These are phyloP conservation scores for Passer montanus DNA, from an alignment of 2,113 vertebrate species.

Conservation along the genomic window DNA sequence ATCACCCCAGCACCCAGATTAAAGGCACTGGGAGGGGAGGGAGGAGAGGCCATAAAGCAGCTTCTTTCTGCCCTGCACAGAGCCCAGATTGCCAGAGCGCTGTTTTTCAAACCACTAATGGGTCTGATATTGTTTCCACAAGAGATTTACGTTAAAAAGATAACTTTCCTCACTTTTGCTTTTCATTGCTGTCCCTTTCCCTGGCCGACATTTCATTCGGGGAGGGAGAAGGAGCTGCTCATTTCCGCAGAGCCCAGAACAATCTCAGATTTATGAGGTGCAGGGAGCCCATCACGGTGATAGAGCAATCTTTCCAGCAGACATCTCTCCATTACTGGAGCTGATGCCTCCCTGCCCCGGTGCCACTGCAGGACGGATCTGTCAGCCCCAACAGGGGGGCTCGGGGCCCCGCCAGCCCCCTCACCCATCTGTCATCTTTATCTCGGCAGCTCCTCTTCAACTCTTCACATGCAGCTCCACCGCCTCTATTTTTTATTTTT, in stretches of 20 bases:
- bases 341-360: slow-evolving; percentile 70
- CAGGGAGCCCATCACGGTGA: slow-evolving; percentile 73
- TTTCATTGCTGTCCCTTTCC: slow-evolving; percentile 65
- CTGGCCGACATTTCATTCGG: slow-evolving; percentile 67
- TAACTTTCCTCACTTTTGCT: slow-evolving; percentile 63
- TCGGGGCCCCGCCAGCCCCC: background rate
- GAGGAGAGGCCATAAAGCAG: background rate
- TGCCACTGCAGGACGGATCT: slow-evolving; percentile 70
- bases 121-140: background rate
- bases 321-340: slow-evolving; percentile 79
- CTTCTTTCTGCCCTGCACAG: background rate
- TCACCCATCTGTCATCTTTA: slow-evolving; percentile 64
- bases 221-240: slow-evolving; percentile 67
- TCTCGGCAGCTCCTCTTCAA: slow-evolving; percentile 27
- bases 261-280: slow-evolving; percentile 77
- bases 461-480: background rate
- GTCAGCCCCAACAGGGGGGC: slow-evolving; percentile 56
- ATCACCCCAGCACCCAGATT: background rate
- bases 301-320: slow-evolving; percentile 83
- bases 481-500: background rate
- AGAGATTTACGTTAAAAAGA: slow-evolving; percentile 71
- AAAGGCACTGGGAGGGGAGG: background rate
- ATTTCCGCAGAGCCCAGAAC: slow-evolving; percentile 68
- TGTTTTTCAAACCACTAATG: background rate
- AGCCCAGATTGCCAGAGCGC: background rate